Evolutionary conservation across 2,888 invertebrate genomes (phyloP).

Genomic region (Lepidocyrtoides sp.): DNA sequence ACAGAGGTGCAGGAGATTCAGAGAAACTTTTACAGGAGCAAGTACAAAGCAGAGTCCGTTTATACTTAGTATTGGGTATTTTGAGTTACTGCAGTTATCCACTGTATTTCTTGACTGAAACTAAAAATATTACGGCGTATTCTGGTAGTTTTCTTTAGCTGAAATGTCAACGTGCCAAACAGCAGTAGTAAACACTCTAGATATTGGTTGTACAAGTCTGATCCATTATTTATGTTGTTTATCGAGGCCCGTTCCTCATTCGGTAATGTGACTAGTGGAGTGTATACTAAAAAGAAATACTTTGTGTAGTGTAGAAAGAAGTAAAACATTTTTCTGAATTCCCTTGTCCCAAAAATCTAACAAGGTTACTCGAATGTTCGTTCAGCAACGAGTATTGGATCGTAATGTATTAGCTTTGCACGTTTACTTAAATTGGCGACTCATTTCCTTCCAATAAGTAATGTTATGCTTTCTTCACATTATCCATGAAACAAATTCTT

Average conservation of each 20-base stretch:
- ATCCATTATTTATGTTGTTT: slow-evolving; percentile 83
- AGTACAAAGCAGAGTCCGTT: no score
- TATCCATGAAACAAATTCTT: neutral
- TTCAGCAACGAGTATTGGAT: neutral
- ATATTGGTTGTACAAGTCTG: slow-evolving; percentile 52
- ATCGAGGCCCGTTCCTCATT: slow-evolving; percentile 72
- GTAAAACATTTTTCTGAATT: neutral
- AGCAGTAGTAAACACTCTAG: no score
- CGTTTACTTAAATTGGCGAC: slow-evolving; percentile 51
- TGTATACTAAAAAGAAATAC: slow-evolving; percentile 42
- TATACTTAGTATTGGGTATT: no score
- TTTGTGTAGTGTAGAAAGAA: slow-evolving; percentile 19
- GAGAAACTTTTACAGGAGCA: neutral
- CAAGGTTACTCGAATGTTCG: neutral
- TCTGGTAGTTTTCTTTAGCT: no score
- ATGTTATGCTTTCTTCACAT: neutral
- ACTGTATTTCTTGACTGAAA: no score
- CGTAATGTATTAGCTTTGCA: neutral
- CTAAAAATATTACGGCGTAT: no score
- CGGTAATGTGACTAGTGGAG: slow-evolving; percentile 68
- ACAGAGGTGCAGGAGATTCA: neutral
- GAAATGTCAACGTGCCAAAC: no score
- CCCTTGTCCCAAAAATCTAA: slow-evolving; percentile 28
- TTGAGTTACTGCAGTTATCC: no score
- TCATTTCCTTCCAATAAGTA: slow-evolving; percentile 21